A percentile compares a stretch with the other conserved stretches of the same genome.
phyloP scores from a whole-genome alignment of 2,113 vertebrate genomes.

The Passer montanus region DNA sequence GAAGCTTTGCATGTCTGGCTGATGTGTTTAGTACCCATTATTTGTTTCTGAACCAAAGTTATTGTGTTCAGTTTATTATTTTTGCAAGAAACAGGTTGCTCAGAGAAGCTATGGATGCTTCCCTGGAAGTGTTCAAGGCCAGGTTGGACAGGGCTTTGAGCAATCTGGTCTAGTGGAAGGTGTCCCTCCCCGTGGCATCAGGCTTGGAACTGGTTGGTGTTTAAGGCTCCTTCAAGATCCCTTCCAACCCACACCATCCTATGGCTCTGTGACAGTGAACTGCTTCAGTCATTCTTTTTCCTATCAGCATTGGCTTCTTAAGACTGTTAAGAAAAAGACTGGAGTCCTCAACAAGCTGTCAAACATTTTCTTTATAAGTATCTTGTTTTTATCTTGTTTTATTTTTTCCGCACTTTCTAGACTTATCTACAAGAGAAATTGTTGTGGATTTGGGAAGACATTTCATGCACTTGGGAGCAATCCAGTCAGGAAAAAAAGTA shows the following conservation, averaged over 20 bases:
- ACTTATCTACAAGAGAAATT: not conserved
- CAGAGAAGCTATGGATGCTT: not conserved
- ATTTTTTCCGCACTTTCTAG: not conserved
- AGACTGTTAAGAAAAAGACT: not conserved
- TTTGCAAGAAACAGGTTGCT: not conserved
- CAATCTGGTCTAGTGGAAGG: not conserved
- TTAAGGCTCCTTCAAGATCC: not conserved
- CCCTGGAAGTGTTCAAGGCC: not conserved
- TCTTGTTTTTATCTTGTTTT: not conserved
- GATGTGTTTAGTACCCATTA: not conserved
- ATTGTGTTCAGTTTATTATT: not conserved
- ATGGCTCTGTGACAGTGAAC: not conserved
- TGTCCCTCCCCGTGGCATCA: not conserved
- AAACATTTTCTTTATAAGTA: not conserved
- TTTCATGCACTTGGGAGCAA: not conserved
- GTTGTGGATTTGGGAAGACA: not conserved
- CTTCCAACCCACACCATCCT: not conserved
- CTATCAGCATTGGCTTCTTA: not conserved
- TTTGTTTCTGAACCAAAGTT: not conserved
- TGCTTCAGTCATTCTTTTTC: not conserved
- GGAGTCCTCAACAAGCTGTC: not conserved
- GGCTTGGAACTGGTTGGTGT: not conserved
- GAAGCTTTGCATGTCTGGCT: not conserved
- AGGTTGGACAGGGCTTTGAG: not conserved
- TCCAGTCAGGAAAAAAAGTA: not conserved